Percentiles rank a stretch among this genome's conserved stretches.
Conservation (phyloP, 2,888 invertebrate species). For the Heliconius sara region DNA sequence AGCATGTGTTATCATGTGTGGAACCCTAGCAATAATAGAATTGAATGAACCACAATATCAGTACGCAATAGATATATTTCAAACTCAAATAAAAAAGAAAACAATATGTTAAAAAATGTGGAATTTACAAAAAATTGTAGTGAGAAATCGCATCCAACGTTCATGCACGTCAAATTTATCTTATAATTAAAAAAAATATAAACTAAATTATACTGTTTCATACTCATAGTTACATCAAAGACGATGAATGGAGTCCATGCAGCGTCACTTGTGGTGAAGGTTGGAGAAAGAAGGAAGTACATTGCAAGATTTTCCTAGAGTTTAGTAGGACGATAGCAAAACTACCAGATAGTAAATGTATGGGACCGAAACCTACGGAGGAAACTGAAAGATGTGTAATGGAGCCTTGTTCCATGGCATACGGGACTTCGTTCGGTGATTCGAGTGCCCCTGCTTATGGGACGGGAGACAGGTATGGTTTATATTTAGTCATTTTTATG, state of each 20-base stretch:
- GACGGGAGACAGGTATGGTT: conserved; percentile 69
- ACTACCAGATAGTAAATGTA: conserved; percentile 93
- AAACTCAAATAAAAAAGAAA: conserved; percentile 10
- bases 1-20: conserved; percentile 62
- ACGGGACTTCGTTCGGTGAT: conserved; percentile 81
- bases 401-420: conserved; percentile 89
- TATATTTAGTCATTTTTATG: background rate
- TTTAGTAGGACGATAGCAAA: conserved; percentile 95
- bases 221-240: conserved; percentile 92
- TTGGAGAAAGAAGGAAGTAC: conserved; percentile 92
- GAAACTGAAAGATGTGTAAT: conserved; percentile 92
- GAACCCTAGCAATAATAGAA: conserved; percentile 38
- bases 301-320: conserved; percentile 97
- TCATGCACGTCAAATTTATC: conserved; percentile 41
- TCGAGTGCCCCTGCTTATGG: conserved; percentile 73
- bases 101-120: background rate
- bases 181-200: background rate
- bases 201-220: background rate
- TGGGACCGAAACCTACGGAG: conserved; percentile 92
- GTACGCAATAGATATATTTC: conserved; percentile 32
- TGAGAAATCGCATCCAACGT: conserved; percentile 35
- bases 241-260: conserved; percentile 95
- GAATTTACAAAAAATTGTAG: background rate
- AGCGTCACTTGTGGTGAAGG: conserved; percentile 96
- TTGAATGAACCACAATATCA: conserved; percentile 35